A percentile compares a stretch with the other conserved stretches of the same genome.
phyloP scores from a whole-genome alignment of 2,797 vertebrate species.

The Sternarchorhynchus goeldii region DNA sequence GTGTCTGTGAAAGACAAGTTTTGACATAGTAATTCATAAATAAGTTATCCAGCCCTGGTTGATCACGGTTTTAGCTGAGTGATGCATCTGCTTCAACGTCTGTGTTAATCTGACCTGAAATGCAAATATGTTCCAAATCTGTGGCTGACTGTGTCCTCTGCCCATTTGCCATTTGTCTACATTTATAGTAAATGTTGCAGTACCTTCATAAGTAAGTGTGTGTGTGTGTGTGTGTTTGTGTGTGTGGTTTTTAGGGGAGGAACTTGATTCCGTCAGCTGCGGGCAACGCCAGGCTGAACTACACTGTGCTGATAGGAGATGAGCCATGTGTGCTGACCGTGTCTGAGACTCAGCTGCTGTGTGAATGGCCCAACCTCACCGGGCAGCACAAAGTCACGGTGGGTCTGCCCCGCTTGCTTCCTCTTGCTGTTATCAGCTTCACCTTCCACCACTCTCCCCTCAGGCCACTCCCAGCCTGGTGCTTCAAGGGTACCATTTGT shows the following conservation, averaged over 20 bases:
- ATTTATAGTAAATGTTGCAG: no score
- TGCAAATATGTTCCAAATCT: no score
- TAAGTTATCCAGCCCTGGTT: no score
- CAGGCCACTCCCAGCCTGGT: no score
- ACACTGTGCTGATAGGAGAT: constrained; percentile 94
- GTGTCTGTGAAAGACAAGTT: no score
- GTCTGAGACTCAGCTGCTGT: constrained; percentile 94
- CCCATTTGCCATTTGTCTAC: no score
- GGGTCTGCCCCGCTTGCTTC: constrained; percentile 49
- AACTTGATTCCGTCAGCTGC: constrained; percentile 89
- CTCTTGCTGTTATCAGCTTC: background rate
- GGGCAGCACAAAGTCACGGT: constrained; percentile 98
- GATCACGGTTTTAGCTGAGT: background rate
- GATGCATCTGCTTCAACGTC: no score
- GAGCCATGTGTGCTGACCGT: constrained; percentile 90
- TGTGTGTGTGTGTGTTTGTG: background rate
- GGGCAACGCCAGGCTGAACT: constrained; percentile 91
- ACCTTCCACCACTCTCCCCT: background rate
- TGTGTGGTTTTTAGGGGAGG: constrained; percentile 78
- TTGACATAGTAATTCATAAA: no score
- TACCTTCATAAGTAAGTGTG: background rate
- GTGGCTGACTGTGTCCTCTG: no score
- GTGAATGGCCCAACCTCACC: constrained; percentile 94
- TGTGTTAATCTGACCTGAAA: no score
- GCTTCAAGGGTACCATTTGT: no score